Percentiles rank a stretch among this genome's conserved stretches.
Conservation (phyloP, 2,113 vertebrate species). For the Nycticorax nycticorax region DNA sequence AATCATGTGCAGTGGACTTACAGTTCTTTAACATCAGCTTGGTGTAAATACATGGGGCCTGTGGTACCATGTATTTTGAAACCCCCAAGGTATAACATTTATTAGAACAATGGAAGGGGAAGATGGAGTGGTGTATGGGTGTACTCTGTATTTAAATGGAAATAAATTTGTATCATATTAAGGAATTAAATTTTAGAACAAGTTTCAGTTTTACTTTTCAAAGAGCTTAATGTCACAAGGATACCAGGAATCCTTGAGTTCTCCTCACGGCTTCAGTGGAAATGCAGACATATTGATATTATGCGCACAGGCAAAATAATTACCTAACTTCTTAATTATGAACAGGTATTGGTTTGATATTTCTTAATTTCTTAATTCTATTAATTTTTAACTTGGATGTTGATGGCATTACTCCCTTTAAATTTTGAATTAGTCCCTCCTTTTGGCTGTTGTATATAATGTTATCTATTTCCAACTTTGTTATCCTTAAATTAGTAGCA, state of each 20-base stretch:
- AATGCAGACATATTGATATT: not conserved
- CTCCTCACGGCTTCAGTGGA: not conserved
- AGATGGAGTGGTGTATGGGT: not conserved
- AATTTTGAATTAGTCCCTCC: not conserved
- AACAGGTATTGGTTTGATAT: not conserved
- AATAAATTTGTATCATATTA: not conserved
- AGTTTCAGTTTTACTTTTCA: not conserved
- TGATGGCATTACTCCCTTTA: not conserved
- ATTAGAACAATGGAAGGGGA: not conserved
- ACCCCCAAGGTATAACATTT: not conserved
- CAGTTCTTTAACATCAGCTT: not conserved
- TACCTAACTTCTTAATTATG: not conserved
- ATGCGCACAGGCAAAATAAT: not conserved
- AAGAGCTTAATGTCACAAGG: not conserved
- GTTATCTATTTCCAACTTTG: not conserved
- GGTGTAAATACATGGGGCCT: not conserved
- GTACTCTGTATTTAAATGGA: not conserved
- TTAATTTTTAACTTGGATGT: not conserved
- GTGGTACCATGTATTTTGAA: not conserved
- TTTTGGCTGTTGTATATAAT: not conserved
- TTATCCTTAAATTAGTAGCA: not conserved
- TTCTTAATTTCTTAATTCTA: not conserved
- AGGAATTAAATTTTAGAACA: not conserved
- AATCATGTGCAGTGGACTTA: not conserved
- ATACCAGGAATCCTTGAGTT: not conserved